These are phyloP conservation scores for Anastrepha obliqua DNA, from an alignment of 1,140 invertebrate genomes.

Conservation along the genomic window DNA sequence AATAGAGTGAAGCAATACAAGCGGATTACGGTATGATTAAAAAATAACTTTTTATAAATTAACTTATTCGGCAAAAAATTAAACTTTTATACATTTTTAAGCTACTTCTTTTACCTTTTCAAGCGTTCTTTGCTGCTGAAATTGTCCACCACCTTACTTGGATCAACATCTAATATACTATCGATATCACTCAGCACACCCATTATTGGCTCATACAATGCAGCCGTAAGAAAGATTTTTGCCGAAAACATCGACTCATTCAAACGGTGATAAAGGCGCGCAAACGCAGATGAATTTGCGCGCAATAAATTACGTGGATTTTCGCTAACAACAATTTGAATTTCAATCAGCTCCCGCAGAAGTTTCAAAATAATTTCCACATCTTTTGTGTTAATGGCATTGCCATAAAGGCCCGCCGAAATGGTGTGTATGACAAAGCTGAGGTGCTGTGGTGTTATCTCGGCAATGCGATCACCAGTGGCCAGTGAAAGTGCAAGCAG, in stretches of 20 bases:
- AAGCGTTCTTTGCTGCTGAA: slow-evolving; percentile 68
- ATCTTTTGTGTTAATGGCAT: slow-evolving; percentile 87
- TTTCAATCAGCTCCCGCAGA: slow-evolving; percentile 86
- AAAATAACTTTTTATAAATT: neutral
- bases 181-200: slow-evolving; percentile 95
- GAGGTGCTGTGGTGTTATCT: slow-evolving; percentile 78
- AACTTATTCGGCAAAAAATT: neutral
- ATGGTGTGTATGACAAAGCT: slow-evolving; percentile 83
- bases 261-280: slow-evolving; percentile 91
- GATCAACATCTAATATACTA: slow-evolving; percentile 93
- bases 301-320: slow-evolving; percentile 90
- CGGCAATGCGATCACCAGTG: slow-evolving; percentile 82
- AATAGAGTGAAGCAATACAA: neutral
- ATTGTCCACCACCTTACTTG: slow-evolving; percentile 86
- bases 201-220: slow-evolving; percentile 93
- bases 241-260: slow-evolving; percentile 93
- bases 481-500: slow-evolving; percentile 87
- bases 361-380: slow-evolving; percentile 86
- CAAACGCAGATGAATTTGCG: slow-evolving; percentile 91
- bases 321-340: slow-evolving; percentile 87
- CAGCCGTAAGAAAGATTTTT: slow-evolving; percentile 93
- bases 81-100: neutral
- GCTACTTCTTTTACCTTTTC: slow-evolving; percentile 74
- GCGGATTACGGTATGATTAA: neutral
- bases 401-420: slow-evolving; percentile 89